phyloP scores from a whole-genome alignment of 2,113 vertebrate species.

The Tragelaphus scriptus region DNA sequence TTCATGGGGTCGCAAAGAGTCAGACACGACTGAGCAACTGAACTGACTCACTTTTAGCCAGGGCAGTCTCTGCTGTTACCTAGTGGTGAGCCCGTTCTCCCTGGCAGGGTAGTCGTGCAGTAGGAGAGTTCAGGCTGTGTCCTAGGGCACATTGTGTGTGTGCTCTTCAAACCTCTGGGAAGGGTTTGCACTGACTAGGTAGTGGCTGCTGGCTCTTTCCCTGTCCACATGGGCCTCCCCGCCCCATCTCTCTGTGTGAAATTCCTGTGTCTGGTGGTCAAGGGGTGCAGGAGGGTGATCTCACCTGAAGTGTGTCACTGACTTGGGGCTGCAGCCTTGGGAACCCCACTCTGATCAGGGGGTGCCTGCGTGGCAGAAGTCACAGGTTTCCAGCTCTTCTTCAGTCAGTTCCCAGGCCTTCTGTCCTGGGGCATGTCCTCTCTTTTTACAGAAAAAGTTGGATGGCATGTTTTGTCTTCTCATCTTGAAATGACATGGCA shows the following conservation, averaged over 20 bases:
- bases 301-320: neutral
- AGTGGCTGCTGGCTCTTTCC: neutral
- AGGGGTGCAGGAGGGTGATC: neutral
- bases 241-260: neutral
- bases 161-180: neutral
- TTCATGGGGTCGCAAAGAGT: neutral
- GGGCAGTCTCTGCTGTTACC: neutral
- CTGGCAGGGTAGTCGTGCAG: neutral
- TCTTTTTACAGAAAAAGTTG: neutral
- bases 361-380: neutral
- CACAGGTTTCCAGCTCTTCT: neutral
- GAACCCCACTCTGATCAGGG: neutral
- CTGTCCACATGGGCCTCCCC: neutral
- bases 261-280: neutral
- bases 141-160: neutral
- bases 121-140: neutral
- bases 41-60: neutral
- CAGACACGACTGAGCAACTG: neutral
- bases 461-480: neutral
- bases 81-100: neutral
- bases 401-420: neutral
- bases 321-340: neutral
- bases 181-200: neutral
- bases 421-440: neutral
- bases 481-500: neutral